Percentiles rank a stretch among this genome's conserved stretches.
Conservation (phyloP, 2,888 invertebrate genomes). For the Athalia rosae region DNA sequence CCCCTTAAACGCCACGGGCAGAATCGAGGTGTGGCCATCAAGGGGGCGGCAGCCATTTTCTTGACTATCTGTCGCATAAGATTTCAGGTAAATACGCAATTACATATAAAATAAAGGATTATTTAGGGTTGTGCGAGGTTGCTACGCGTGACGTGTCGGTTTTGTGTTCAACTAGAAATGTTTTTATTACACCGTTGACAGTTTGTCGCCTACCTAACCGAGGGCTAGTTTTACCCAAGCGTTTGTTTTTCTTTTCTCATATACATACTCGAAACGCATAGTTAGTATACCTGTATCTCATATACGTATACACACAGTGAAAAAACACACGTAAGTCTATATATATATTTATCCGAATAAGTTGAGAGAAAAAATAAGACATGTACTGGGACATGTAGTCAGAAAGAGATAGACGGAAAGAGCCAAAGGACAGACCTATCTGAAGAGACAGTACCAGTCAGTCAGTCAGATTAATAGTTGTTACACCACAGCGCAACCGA, state of each 20-base stretch:
- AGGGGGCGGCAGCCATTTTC: slow-evolving; percentile 68
- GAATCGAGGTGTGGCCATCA: slow-evolving; percentile 69
- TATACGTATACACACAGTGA: not conserved
- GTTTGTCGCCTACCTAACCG: not conserved
- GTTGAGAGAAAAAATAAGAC: slow-evolving; percentile 11
- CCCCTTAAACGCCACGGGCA: slow-evolving; percentile 18
- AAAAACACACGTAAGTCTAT: not conserved
- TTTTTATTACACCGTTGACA: slow-evolving; percentile 20
- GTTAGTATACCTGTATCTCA: not conserved
- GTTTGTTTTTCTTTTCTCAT: slow-evolving; percentile 42
- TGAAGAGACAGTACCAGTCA: too few relatives aligned
- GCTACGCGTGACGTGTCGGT: slow-evolving; percentile 54
- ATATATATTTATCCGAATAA: not conserved
- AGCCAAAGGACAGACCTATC: not conserved
- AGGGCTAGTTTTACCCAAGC: not conserved
- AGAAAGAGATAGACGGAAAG: slow-evolving; percentile 9
- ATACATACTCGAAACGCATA: slow-evolving; percentile 3
- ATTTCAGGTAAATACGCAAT: slow-evolving; percentile 70
- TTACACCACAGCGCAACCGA: too few relatives aligned
- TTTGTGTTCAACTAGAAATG: not conserved
- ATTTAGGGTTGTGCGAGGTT: slow-evolving; percentile 61
- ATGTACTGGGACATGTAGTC: not conserved
- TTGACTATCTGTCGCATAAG: slow-evolving; percentile 70
- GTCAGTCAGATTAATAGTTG: too few relatives aligned
- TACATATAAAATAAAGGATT: slow-evolving; percentile 58